phyloP scores from a whole-genome alignment of 2,113 vertebrate genomes.

The rat (Rattus norvegicus) region GRCr8 NC_086019.1:166195501-166196000 shows the following conservation, averaged over 20 bases:
- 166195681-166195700: background rate
- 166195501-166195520: background rate
- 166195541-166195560: background rate
- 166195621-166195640: background rate
- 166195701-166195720: background rate
- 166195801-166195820: background rate
- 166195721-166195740: slow-evolving; percentile 13
- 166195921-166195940: no score
- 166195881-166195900: no score
- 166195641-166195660: background rate
- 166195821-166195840: background rate
- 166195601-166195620: background rate
- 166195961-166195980: no score
- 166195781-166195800: background rate
- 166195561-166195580: background rate
- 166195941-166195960: no score
- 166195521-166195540: background rate
- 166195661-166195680: background rate
- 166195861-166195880: no score
- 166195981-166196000: no score
- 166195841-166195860: no score
- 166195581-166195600: background rate
- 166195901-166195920: no score
- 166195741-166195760: background rate
- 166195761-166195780: background rate